Conservation (phyloP, 1,140 invertebrate genomes). For the Antheraea mylitta region DNA sequence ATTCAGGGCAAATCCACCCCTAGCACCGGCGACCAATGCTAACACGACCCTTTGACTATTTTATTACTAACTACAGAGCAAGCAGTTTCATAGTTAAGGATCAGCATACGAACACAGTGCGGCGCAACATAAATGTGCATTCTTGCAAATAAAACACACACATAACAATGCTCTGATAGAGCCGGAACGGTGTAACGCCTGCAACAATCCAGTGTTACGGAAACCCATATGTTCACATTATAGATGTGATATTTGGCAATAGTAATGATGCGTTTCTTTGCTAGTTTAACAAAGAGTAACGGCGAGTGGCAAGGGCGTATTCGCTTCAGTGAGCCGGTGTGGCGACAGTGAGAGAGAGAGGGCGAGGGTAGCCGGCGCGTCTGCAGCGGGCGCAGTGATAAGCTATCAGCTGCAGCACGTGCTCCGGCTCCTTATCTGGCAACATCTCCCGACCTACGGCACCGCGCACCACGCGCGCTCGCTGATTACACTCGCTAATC, state of each 20-base stretch:
- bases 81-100: too few relatives aligned
- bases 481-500: not conserved
- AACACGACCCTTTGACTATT: too few relatives aligned
- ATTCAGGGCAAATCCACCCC: not conserved
- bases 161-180: not conserved
- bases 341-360: constrained; percentile 2
- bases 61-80: too few relatives aligned
- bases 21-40: too few relatives aligned
- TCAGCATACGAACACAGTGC: too few relatives aligned
- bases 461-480: constrained; percentile 10
- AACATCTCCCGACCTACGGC: constrained; percentile 27
- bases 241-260: too few relatives aligned
- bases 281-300: not conserved
- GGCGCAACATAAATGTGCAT: too few relatives aligned
- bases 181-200: not conserved
- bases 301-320: not conserved
- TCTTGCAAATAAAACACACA: too few relatives aligned
- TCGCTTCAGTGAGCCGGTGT: constrained; percentile 7
- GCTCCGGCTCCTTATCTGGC: constrained; percentile 24
- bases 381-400: constrained; percentile 18
- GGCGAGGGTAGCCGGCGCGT: constrained; percentile 3
- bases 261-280: too few relatives aligned
- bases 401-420: constrained; percentile 26
- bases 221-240: too few relatives aligned
- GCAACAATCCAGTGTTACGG: too few relatives aligned